Base-by-base conservation (phyloP, 2,888 invertebrate genomes). In the Diplazon laetatorius region DNA sequence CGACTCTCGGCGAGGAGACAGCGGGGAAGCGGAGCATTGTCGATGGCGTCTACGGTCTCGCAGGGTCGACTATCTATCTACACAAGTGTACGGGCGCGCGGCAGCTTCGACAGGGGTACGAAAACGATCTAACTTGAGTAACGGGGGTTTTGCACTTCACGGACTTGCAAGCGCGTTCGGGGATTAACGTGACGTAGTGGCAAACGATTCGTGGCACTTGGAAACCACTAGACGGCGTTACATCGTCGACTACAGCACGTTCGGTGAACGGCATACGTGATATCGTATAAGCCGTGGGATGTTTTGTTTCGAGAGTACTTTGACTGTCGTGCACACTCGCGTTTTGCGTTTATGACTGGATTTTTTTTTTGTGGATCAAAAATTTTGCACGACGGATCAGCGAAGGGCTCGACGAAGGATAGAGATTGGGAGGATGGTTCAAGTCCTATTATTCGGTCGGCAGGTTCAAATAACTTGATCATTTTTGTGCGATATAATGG, bases 131-230 rank as follows among this genome's bases (percentile, higher is more conserved):
- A 68, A 55, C 55, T 42, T 25, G 50, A 52, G 48, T 25, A 69
- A 57, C 30, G 46, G 57, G 18, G 68, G 30, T 62, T 62, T 62
- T 44, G 60, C 71, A 71, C 71, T 71, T 71, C 50, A 52, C 50
- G 42, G 52, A 71, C 42, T n/a, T 50, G 37, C 20, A 63, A 63
- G 63, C 55, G 35, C 72, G 22, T 55, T 37, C 42, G 20, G 14
- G 42, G 42, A 42, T 42, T 42, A 42, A 4, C 42, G 4, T 9
- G n/a, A 42, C 42, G n/a, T 42, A n/a, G n/a, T n/a, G 42, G 42
- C n/a, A 42, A n/a, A n/a, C 42, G 42, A 42, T 42, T 42, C 42
- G 42, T n/a, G n/a, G 42, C 42, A 42, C 42, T 42, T 42, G 12
- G 4, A n/a, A n/a, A n/a, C 42, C 9, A n/a, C 8, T 6, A 30